These are phyloP conservation scores for Cryptocephalus moraei DNA, from an alignment of 2,888 invertebrate genomes.

Conservation along the genomic window DNA sequence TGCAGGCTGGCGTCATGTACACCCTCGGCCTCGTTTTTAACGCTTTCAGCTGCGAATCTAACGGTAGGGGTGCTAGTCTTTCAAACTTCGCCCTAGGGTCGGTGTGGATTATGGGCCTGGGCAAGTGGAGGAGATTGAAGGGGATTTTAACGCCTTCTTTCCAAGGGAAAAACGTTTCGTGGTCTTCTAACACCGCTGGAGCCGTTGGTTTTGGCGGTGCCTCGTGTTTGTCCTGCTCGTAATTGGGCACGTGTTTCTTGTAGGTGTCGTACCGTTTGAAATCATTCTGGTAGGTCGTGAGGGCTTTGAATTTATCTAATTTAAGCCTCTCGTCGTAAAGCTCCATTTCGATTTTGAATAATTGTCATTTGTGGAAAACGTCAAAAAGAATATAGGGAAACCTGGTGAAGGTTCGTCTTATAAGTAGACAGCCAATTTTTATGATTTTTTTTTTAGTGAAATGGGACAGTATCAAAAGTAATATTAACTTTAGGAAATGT, in stretches of 20 bases:
- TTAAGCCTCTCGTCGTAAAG: slow-evolving; percentile 21
- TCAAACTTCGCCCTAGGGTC: slow-evolving; percentile 21
- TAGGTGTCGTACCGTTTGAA: slow-evolving; percentile 19
- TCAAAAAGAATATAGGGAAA: too few relatives aligned
- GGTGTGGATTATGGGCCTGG: slow-evolving; percentile 28
- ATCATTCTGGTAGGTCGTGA: slow-evolving; percentile 28
- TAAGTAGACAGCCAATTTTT: too few relatives aligned
- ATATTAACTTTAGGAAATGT: not conserved
- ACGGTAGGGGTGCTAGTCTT: slow-evolving; percentile 11
- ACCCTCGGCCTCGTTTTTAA: slow-evolving; percentile 30
- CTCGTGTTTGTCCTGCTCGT: slow-evolving; percentile 15
- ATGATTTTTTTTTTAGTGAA: too few relatives aligned
- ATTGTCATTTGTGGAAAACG: too few relatives aligned
- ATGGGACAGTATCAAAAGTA: not conserved
- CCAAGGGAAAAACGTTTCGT: slow-evolving; percentile 26
- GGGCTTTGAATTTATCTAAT: slow-evolving; percentile 22
- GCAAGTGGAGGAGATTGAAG: slow-evolving; percentile 28
- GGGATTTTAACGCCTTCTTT: slow-evolving; percentile 24
- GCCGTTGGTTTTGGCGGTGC: slow-evolving; percentile 12
- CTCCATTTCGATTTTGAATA: slow-evolving; percentile 11
- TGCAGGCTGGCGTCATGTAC: slow-evolving; percentile 32
- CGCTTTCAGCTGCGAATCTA: slow-evolving; percentile 19
- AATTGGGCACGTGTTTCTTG: slow-evolving; percentile 8
- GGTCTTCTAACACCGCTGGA: slow-evolving; percentile 15
- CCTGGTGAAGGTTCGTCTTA: too few relatives aligned